Evolutionary conservation across 2,113 vertebrate genomes (phyloP).

Genomic region (Thunnus maccoyii): DNA sequence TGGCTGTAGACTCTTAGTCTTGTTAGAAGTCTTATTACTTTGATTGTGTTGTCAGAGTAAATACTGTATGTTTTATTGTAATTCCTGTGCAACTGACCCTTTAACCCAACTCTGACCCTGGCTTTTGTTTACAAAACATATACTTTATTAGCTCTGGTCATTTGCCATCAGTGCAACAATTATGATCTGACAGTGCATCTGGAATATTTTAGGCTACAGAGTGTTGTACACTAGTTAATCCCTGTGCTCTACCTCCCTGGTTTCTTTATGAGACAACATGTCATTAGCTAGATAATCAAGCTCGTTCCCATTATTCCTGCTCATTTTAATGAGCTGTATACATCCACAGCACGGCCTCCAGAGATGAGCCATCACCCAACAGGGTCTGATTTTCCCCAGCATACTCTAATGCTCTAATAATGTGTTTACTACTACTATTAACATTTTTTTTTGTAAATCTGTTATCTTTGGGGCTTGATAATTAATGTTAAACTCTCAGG

Average conservation of each 20-base stretch:
- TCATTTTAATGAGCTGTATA: conserved; percentile 76
- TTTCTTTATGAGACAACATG: conserved; percentile 70
- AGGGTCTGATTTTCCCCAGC: conserved; percentile 28
- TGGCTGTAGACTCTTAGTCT: too few relatives aligned
- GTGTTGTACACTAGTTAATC: conserved; percentile 48
- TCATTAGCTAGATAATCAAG: conserved; percentile 75
- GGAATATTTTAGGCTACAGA: conserved; percentile 31
- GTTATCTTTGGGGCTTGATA: conserved; percentile 31
- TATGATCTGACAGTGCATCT: conserved; percentile 10
- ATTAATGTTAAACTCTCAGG: conserved; percentile 28
- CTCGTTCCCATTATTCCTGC: conserved; percentile 73
- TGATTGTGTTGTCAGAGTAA: too few relatives aligned
- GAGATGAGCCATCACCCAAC: conserved; percentile 67
- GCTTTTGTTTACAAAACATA: conserved; percentile 24
- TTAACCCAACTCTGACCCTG: conserved; percentile 18
- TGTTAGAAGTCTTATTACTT: too few relatives aligned
- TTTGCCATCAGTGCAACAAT: conserved; percentile 23
- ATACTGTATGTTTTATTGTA: too few relatives aligned
- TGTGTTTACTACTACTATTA: conserved; percentile 13
- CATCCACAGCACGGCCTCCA: conserved; percentile 56
- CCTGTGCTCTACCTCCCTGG: conserved; percentile 33
- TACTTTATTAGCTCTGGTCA: conserved; percentile 16
- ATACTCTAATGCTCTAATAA: conserved; percentile 40
- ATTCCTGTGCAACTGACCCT: not conserved
- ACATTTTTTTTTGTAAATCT: conserved; percentile 20